A percentile compares a stretch with the other conserved stretches of the same genome.
Evolutionary conservation across 2,797 vertebrate genomes (phyloP).

Genomic region (Neosilurus hyrtlii): DNA sequence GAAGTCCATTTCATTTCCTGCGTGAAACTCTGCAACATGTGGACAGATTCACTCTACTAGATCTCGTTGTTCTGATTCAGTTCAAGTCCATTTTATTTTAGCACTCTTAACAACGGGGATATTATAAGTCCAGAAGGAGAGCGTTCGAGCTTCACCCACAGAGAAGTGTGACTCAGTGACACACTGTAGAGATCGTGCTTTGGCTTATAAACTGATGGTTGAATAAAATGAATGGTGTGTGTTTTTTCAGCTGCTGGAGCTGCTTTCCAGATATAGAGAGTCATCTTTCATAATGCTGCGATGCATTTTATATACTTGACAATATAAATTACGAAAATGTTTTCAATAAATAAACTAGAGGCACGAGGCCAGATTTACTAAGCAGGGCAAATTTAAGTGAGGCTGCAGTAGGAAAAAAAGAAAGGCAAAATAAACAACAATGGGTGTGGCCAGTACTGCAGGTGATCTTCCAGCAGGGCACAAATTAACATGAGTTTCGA

Average conservation of each 20-base stretch:
- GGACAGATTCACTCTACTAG: too few species aligned
- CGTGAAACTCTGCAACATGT: neutral
- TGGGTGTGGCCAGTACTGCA: too few species aligned
- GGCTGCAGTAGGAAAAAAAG: too few species aligned
- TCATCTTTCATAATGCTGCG: neutral
- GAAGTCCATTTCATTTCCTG: neutral
- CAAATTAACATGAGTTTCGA: too few species aligned
- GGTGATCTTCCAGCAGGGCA: too few species aligned
- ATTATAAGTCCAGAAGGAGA: neutral
- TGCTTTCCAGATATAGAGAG: neutral
- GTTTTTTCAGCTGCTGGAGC: neutral
- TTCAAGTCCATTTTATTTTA: neutral
- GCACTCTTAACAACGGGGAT: neutral
- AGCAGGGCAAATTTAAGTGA: too few species aligned
- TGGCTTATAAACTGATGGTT: neutral
- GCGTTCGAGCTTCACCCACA: neutral
- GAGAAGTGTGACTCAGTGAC: neutral
- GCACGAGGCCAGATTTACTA: too few species aligned
- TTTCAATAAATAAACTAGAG: neutral
- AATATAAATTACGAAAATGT: neutral
- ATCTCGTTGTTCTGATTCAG: neutral
- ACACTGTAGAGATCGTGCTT: neutral
- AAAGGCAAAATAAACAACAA: too few species aligned
- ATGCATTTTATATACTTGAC: neutral
- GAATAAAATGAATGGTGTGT: neutral